Base-by-base conservation (phyloP, 1,140 invertebrate genomes). In the Mamestra configurata region DNA sequence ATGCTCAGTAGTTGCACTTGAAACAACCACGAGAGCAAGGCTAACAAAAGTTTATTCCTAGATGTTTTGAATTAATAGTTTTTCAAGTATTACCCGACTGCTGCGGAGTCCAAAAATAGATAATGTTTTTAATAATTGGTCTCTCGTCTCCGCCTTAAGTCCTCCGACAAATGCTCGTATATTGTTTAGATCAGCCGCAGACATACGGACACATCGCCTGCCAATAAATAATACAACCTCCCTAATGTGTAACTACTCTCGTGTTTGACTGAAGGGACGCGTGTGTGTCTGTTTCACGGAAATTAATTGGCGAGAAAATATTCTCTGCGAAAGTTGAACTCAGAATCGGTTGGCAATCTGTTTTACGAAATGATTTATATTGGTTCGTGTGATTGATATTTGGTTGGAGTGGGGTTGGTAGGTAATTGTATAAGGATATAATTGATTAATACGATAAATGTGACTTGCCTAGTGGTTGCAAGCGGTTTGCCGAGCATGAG, bases 191-290 rank as follows among this genome's bases (percentile, higher is more conserved):
- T 37, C 57, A 55, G 10, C 20, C 22, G 53, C 27, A 35, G 57
- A n/a, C 27, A 31, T 20, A 8, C 6, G 20, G 59, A 61, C 7
- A 61, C 27, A 37, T 37, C 59, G 27, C 7, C 59, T 7, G 27
- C 59, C 59, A 8, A 61, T 61, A 61, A 8, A 61, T 61, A 61
- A 37, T 35, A 61, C n/a, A 1, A 24, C 27, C 27, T 18, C 15
- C 7, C 59, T 35, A 27, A 61, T 61, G 2, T 37, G 18, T 61
- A 61, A 61, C 59, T 18, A 18, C 59, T 4, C 5, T 15, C 11
- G 27, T n/a, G n/a, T 61, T 37, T 31, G 59, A 35, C 37, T 37
- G 59, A 61, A 61, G 15, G 7, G 59, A 61, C n/a, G 4, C 59
- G 59, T 37, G 59, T 18, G 3, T 22, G 13, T 24, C n/a, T n/a